Conservation (phyloP, 2,888 invertebrate genomes). For the Campoplex nolae region DNA sequence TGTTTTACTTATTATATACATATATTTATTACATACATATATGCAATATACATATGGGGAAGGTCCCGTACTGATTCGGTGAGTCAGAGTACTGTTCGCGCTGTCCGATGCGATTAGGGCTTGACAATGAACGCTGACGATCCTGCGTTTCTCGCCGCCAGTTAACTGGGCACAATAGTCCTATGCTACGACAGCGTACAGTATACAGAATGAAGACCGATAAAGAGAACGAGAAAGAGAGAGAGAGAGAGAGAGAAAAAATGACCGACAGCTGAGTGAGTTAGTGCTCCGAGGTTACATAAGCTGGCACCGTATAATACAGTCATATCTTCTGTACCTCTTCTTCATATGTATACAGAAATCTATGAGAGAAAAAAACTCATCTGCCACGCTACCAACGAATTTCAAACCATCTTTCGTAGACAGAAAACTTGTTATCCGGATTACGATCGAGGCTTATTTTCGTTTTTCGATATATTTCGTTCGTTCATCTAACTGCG, state of each 20-base stretch:
- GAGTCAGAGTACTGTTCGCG: conserved; percentile 73
- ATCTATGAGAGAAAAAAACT: not conserved
- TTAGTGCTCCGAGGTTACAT: conserved; percentile 51
- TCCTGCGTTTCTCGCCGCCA: conserved; percentile 76
- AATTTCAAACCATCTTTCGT: not conserved
- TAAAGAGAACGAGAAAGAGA: conserved; percentile 41
- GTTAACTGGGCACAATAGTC: conserved; percentile 75
- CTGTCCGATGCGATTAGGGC: conserved; percentile 80
- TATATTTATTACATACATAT: not conserved
- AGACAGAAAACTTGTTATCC: not conserved
- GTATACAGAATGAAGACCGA: conserved; percentile 32
- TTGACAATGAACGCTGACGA: conserved; percentile 81
- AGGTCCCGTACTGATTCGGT: conserved; percentile 67
- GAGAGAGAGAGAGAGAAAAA: conserved; percentile 22
- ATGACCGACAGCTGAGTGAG: conserved; percentile 28
- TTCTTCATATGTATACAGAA: not conserved
- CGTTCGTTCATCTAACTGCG: not conserved
- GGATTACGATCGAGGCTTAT: not conserved
- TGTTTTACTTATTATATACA: not conserved
- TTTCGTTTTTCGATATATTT: not conserved
- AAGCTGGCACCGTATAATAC: conserved; percentile 38
- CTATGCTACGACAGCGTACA: conserved; percentile 52
- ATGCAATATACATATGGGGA: conserved; percentile 52
- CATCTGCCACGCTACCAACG: not conserved
- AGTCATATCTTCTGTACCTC: not conserved